Conservation (phyloP, 2,797 vertebrate genomes). For the Pangasius larnaudii region DNA sequence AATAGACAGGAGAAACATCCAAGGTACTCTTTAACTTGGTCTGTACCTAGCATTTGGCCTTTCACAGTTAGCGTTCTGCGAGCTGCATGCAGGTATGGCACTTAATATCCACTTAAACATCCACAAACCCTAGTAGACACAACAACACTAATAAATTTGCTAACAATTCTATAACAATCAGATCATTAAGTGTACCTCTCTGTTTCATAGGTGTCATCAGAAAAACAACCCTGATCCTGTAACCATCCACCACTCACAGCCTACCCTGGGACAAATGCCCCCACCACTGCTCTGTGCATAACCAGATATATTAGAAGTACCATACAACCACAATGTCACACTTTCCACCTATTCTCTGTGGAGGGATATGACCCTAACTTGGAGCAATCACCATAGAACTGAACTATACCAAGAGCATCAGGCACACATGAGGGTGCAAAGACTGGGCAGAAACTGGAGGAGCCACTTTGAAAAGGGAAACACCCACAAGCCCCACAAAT, state of each 20-base stretch:
- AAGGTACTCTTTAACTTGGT: background rate
- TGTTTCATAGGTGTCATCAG: constrained; percentile 66
- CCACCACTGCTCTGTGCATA: background rate
- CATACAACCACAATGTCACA: background rate
- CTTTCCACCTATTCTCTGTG: constrained; percentile 54
- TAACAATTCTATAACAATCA: background rate
- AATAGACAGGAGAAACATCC: background rate
- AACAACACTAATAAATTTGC: background rate
- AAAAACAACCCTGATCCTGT: constrained; percentile 37
- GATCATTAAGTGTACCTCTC: constrained; percentile 13
- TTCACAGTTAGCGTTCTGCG: background rate
- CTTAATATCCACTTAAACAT: background rate
- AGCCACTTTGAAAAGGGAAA: constrained; percentile 43
- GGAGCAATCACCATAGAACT: background rate
- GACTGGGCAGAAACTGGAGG: constrained; percentile 11
- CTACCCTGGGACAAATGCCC: constrained; percentile 20
- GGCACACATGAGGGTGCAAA: constrained; percentile 14
- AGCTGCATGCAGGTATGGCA: constrained; percentile 19
- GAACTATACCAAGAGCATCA: background rate
- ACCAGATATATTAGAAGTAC: background rate
- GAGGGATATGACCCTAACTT: constrained; percentile 54
- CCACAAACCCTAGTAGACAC: background rate
- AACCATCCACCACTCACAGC: background rate
- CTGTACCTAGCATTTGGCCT: background rate
- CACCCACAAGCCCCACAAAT: constrained; percentile 56